Conservation (phyloP, 1,140 invertebrate genomes). For the Trachymyrmex cornetzi region DNA sequence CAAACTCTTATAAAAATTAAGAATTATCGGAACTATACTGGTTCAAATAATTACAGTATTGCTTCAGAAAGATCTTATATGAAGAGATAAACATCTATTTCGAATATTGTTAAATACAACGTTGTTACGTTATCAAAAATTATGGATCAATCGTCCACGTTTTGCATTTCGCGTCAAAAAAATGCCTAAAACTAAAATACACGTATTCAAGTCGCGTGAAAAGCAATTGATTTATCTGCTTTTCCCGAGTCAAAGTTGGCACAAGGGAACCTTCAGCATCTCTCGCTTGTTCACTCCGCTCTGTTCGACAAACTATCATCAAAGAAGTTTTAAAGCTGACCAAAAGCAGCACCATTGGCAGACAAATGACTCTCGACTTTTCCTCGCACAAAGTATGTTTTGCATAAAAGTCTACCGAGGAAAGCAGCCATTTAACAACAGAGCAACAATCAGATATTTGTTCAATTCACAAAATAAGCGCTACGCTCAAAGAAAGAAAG, state of each 20-base stretch:
- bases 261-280: slow-evolving; percentile 55
- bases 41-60: not conserved
- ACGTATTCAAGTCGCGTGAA: slow-evolving; percentile 47
- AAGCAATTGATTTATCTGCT: slow-evolving; percentile 69
- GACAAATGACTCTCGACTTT: slow-evolving; percentile 70
- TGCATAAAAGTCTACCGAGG: slow-evolving; percentile 53
- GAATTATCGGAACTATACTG: not conserved
- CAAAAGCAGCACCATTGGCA: slow-evolving; percentile 67
- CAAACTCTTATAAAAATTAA: not conserved
- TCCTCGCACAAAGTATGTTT: slow-evolving; percentile 60
- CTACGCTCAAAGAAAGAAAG: not conserved
- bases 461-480: slow-evolving; percentile 30
- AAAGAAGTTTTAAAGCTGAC: slow-evolving; percentile 76
- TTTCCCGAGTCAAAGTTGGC: slow-evolving; percentile 56
- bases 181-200: slow-evolving; percentile 27
- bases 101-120: not conserved
- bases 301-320: slow-evolving; percentile 74
- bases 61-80: not conserved
- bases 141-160: not conserved
- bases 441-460: slow-evolving; percentile 21
- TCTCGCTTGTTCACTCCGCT: slow-evolving; percentile 65
- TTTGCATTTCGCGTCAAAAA: slow-evolving; percentile 2
- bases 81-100: not conserved
- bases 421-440: slow-evolving; percentile 32
- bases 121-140: not conserved